These are phyloP conservation scores for Cephalophus harveyi DNA, from an alignment of 2,113 vertebrate genomes.

Conservation along the genomic window DNA sequence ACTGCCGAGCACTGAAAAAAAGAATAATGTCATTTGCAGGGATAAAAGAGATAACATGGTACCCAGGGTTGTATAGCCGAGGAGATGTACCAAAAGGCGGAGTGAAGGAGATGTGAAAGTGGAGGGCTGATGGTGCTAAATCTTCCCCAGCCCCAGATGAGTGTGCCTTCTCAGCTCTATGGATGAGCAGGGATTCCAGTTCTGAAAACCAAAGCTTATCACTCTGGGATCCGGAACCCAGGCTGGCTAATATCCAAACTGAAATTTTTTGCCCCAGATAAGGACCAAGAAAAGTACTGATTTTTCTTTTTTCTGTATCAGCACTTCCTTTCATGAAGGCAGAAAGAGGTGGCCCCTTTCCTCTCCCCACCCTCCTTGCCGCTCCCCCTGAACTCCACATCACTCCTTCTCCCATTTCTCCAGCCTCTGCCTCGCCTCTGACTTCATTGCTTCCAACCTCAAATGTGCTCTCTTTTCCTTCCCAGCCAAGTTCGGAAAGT, in stretches of 20 bases:
- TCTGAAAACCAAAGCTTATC: not conserved
- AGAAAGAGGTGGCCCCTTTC: not conserved
- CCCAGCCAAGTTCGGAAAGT: too few species aligned
- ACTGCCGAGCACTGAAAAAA: not conserved
- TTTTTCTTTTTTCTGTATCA: not conserved
- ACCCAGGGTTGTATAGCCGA: not conserved
- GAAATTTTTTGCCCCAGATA: not conserved
- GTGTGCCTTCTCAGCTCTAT: rapidly evolving
- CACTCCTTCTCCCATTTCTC: not conserved
- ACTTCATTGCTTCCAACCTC: not conserved
- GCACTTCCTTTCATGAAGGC: not conserved
- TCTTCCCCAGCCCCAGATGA: not conserved
- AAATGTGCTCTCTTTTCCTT: not conserved
- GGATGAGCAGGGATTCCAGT: not conserved
- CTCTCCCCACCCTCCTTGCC: not conserved
- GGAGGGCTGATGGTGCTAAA: not conserved
- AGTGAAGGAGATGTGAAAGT: not conserved
- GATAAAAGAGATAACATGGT: not conserved
- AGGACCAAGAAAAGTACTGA: not conserved
- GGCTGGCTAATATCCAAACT: not conserved
- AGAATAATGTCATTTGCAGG: not conserved
- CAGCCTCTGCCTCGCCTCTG: not conserved
- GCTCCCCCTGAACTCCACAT: not conserved
- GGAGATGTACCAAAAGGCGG: not conserved
- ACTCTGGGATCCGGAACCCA: not conserved